Evolutionary conservation across 2,888 invertebrate genomes (phyloP), one percentile per base, ranked within the genome.

Genomic region (Biston stratarius): DNA sequence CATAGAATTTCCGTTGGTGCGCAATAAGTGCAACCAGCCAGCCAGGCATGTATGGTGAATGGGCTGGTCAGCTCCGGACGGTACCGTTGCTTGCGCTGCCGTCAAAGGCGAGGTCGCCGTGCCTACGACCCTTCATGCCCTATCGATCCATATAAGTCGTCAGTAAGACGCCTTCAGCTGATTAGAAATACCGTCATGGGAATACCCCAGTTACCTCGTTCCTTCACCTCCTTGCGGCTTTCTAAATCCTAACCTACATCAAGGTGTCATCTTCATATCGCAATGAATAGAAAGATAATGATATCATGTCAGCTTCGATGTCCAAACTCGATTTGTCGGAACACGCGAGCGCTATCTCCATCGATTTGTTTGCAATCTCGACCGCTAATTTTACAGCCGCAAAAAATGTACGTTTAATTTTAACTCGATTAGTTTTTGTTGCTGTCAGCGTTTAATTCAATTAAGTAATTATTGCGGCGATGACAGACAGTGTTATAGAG

Each of bases 31-130:
- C 73, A 77, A 75, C 78, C 76, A 47, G 49, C 40, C n/a, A 38
- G 73, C 47, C 67, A 75, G 76, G 75, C 67, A 70, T 78, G 74
- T 81, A 83, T 83, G 79, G 79, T 86, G 85, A 87, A 86, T 87
- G 83, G 81, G 76, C 76, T 83, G 83, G 81, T 82, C 80, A 82
- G 80, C 79, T 75, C 74, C 57, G 62, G 86, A 73, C 58, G 62
- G 85, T 91, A 90, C 91, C 90, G 92, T 92, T 92, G 90, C 91
- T 91, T 91, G 90, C 86, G 78, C 74, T 78, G 77, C 81, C 83
- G 80, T 85, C 87, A 86, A 85, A 88, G 86, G 86, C 72, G 81
- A 85, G 87, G 89, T 84, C 85, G 84, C 79, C 76, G 83, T 82
- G 86, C 84, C 85, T 87, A 80, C 87, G 90, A 90, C 91, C 88